These are phyloP conservation scores for Henricia sp. DNA, from an alignment of 53 echinoderm and acorn worm species.

Conservation along the genomic window DNA sequence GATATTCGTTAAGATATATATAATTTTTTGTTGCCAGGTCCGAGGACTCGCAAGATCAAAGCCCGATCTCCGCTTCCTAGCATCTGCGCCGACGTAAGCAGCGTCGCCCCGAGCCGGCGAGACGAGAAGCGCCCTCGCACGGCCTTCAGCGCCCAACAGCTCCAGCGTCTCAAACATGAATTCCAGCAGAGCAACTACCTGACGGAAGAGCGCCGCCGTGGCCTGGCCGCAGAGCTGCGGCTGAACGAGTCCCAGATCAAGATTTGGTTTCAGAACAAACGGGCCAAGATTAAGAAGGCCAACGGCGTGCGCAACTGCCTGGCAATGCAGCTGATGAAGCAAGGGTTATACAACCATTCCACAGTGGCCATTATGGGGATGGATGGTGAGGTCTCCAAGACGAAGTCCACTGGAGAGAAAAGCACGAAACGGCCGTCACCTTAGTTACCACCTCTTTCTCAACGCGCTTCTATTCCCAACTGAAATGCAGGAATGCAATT, in stretches of 20 bases:
- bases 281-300: slow-evolving; percentile 99
- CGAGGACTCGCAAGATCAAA: slow-evolving; percentile 83
- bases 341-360: slow-evolving; percentile 97
- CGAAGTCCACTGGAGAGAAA: not conserved
- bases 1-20: too few species aligned
- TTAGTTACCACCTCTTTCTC: not conserved
- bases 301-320: slow-evolving; percentile 85
- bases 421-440: not conserved
- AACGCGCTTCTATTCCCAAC: too few species aligned
- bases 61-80: slow-evolving; percentile 55
- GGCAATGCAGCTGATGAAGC: slow-evolving; percentile 88
- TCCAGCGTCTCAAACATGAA: slow-evolving; percentile 93
- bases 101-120: slow-evolving; percentile 48
- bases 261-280: slow-evolving; percentile 99
- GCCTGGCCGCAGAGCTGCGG: slow-evolving; percentile 88
- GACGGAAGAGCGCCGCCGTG: slow-evolving; percentile 91
- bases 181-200: slow-evolving; percentile 96
- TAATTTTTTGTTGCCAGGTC: slow-evolving; percentile 79
- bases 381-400: not conserved
- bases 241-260: slow-evolving; percentile 99
- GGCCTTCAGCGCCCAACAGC: slow-evolving; percentile 95
- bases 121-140: slow-evolving; percentile 99
- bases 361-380: slow-evolving; percentile 68
- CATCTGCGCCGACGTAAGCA: too few species aligned
- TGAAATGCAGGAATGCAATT: too few species aligned